phyloP scores from a whole-genome alignment of 2,797 vertebrate species.

The Rallus crepitans region DNA sequence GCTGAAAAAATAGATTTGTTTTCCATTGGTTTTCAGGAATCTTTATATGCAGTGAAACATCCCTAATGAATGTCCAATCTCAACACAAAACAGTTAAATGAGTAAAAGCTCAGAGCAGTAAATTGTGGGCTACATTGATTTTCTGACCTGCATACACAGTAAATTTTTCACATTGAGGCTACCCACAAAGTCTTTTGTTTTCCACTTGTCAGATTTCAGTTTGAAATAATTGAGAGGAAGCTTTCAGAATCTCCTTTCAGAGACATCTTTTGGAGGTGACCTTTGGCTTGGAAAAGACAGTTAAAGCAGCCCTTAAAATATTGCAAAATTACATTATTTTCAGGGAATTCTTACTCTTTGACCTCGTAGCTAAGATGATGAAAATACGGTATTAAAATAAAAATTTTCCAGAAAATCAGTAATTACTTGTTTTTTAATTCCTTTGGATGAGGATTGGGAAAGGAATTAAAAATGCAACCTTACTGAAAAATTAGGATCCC shows the following conservation, averaged over 20 bases:
- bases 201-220: constrained; percentile 24
- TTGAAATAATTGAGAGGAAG: constrained; percentile 41
- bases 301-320: constrained; percentile 26
- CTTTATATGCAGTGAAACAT: constrained; percentile 9
- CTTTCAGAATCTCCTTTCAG: constrained; percentile 46
- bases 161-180: constrained; percentile 30
- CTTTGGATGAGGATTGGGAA: neutral
- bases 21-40: neutral
- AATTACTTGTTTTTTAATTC: neutral
- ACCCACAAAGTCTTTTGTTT: constrained; percentile 31
- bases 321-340: constrained; percentile 37
- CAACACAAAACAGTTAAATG: constrained; percentile 48
- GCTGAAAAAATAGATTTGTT: constrained; percentile 1
- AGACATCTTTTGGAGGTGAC: constrained; percentile 64
- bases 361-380: neutral
- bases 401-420: neutral
- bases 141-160: constrained; percentile 49
- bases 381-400: neutral
- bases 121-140: constrained; percentile 61
- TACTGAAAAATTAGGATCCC: neutral
- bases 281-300: constrained; percentile 25
- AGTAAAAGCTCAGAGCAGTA: constrained; percentile 38
- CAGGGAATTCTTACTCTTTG: constrained; percentile 27
- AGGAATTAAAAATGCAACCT: neutral
- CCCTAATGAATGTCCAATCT: neutral